Conservation (phyloP, 53 echinoderm and acorn worm species). For the Temnopleurus reevesii region DNA sequence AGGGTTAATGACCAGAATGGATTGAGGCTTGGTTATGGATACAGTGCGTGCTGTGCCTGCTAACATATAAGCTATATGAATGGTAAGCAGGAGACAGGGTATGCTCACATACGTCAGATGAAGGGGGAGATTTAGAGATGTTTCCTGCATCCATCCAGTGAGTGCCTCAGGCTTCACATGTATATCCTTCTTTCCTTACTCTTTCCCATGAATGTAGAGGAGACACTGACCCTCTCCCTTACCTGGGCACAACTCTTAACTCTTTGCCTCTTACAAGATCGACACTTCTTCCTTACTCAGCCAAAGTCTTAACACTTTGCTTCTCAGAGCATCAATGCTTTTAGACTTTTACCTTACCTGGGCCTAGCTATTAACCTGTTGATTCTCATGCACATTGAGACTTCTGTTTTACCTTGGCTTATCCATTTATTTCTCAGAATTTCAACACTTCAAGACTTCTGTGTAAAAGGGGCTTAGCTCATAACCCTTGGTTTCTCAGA, state of each 20-base stretch:
- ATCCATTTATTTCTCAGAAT: no score
- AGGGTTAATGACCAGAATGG: background rate
- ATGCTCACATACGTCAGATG: constrained; percentile 23
- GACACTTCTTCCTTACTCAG: background rate
- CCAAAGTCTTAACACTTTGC: no score
- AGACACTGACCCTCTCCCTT: constrained; percentile 15
- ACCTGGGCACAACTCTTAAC: background rate
- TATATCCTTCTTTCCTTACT: constrained; percentile 48
- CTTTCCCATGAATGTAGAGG: constrained; percentile 33
- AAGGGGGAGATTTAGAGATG: constrained; percentile 39
- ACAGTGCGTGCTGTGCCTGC: background rate
- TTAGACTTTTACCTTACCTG: no score
- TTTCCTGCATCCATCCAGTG: constrained; percentile 51
- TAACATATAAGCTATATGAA: background rate
- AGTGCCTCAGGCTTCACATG: constrained; percentile 44
- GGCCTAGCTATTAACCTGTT: no score
- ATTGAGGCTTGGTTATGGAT: background rate
- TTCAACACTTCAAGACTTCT: no score
- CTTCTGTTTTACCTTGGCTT: no score
- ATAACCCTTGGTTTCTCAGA: no score
- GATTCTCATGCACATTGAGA: no score
- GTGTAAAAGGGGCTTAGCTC: no score
- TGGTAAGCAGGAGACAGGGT: background rate
- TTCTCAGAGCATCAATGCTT: no score
- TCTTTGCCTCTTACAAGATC: background rate